Base-by-base conservation (phyloP, 2,797 vertebrate species). In the Cirrhinus mrigala region DNA sequence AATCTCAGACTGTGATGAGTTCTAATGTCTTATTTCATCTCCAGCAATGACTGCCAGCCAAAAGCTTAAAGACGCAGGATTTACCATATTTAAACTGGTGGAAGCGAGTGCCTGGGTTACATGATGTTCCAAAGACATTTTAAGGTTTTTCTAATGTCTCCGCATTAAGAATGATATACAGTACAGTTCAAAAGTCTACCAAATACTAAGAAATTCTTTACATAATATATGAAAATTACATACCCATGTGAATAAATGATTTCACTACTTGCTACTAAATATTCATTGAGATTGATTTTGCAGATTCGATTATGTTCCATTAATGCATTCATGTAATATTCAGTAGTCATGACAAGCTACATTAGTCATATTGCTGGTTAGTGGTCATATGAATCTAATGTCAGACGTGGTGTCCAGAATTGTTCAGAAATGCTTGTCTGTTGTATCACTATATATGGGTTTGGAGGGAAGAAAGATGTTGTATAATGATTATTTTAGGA, bases 241-340 rank as follows among this genome's bases (percentile, higher is more conserved):
- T 40, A 50, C 44, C 12, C 7, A n/a, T 56, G 14, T 40, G 52
- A 27, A 60, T 82, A 70, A 87, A 85, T 83, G 79, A 88, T 82
- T 66, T 73, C 44, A 78, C 48, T 64, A 69, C 66, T 83, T 37
- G 52, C 54, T 64, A 76, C 22, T 62, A 85, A 86, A 90, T 73
- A 86, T 87, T 87, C 54, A 80, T 78, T 46, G 54, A 89, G 81
- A 89, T 76, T 77, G 71, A 90, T 83, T 62, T 73, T 46, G 4
- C 56, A 14, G n/a, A 85, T 88, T 87, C 86, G 70, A 81, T 69
- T 54, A 52, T 16, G 16, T 77, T 68, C 44, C 24, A 66, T 87
- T 87, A 82, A 70, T 40, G 66, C 20, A 18, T 64, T 80, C 50
- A 80, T 76, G 48, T 14, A 62, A 75, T 81, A 83, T 68, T 82